Evolutionary conservation across 1,140 invertebrate genomes (phyloP).

Genomic region (Manduca sexta): DNA sequence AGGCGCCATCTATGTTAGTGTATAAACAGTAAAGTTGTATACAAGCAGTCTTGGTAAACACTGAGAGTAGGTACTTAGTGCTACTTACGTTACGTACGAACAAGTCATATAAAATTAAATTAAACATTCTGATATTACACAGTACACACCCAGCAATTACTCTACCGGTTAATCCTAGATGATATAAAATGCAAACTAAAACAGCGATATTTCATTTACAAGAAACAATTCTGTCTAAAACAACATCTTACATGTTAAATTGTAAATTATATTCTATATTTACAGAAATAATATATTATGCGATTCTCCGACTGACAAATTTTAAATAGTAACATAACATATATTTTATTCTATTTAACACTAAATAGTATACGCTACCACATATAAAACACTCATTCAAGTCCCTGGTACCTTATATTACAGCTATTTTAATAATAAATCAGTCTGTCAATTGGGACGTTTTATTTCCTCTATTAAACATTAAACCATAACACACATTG

Average conservation of each 20-base stretch:
- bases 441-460: conserved; percentile 72
- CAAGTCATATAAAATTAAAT: conserved; percentile 67
- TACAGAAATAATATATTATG: conserved; percentile 71
- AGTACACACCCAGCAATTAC: conserved; percentile 52
- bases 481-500: conserved; percentile 61
- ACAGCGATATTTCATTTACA: conserved; percentile 70
- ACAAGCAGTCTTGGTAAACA: conserved; percentile 73
- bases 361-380: conserved; percentile 69
- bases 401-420: conserved; percentile 63
- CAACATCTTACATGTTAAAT: conserved; percentile 47
- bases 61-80: conserved; percentile 69
- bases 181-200: conserved; percentile 72
- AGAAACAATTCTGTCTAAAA: conserved; percentile 67
- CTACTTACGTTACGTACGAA: conserved; percentile 58
- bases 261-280: conserved; percentile 59
- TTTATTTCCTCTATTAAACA: conserved; percentile 69
- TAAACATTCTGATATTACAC: conserved; percentile 37
- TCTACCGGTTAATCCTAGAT: conserved; percentile 54
- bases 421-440: conserved; percentile 64
- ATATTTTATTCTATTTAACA: conserved; percentile 67
- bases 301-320: conserved; percentile 58
- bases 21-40: conserved; percentile 69
- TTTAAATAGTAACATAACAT: conserved; percentile 68
- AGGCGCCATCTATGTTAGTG: conserved; percentile 51
- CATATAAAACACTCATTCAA: conserved; percentile 71